A percentile compares a stretch with the other conserved stretches of the same genome.
Conservation (phyloP, 2,113 vertebrate genomes). For the Cranoglanis bouderius region DNA sequence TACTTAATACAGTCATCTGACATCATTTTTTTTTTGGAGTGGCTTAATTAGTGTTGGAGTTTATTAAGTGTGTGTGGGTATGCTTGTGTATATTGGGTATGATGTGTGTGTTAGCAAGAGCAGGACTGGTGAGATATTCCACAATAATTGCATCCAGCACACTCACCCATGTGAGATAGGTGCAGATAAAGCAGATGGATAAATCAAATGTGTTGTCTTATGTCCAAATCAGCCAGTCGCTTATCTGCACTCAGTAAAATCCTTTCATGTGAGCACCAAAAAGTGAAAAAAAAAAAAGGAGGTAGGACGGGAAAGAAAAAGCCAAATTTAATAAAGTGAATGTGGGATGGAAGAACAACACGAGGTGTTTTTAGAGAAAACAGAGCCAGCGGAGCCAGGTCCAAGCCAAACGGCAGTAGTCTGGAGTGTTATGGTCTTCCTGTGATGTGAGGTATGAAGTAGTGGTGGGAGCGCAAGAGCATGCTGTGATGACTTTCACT, state of each 20-base stretch:
- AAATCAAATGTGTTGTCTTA: slow-evolving; percentile 1
- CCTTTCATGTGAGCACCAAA: slow-evolving; percentile 33
- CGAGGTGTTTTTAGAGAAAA: slow-evolving; percentile 64
- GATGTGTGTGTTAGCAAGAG: not conserved
- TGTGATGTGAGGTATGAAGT: slow-evolving; percentile 58
- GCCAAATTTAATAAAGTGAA: slow-evolving; percentile 60
- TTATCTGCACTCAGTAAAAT: not conserved
- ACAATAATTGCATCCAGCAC: slow-evolving; percentile 54
- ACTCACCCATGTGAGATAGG: not conserved
- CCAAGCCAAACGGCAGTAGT: slow-evolving; percentile 55
- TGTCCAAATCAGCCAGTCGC: not conserved
- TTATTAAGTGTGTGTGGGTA: not conserved
- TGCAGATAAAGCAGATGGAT: not conserved
- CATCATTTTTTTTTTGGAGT: not conserved
- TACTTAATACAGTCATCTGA: not conserved
- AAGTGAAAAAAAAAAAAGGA: slow-evolving; percentile 49
- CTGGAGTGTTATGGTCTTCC: slow-evolving; percentile 57
- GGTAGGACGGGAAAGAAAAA: slow-evolving; percentile 5
- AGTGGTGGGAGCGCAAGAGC: slow-evolving; percentile 50
- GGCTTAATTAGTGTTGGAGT: not conserved
- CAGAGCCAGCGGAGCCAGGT: slow-evolving; percentile 53
- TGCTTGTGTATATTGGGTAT: not conserved
- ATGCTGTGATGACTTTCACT: slow-evolving; percentile 28
- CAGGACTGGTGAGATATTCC: slow-evolving; percentile 55
- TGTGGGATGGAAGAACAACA: slow-evolving; percentile 61